phyloP scores from a whole-genome alignment of 2,113 vertebrate genomes.

The Vimba vimba region DNA sequence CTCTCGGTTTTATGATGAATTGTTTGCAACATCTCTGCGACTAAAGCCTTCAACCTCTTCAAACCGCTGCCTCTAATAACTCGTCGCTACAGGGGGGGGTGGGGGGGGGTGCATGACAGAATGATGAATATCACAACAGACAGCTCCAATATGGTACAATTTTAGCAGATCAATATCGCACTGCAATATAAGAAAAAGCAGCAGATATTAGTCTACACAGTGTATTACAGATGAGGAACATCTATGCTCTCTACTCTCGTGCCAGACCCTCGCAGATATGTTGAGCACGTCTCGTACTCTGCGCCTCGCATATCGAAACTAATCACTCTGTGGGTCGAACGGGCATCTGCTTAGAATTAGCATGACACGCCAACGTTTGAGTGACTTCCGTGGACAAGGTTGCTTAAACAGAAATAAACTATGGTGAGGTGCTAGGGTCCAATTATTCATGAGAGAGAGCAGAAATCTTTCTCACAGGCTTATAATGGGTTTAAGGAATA shows the following conservation, averaged over 20 bases:
- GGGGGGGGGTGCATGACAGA: constrained; percentile 86
- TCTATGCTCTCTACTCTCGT: constrained; percentile 89
- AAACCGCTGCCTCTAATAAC: constrained; percentile 98
- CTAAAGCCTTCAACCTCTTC: constrained; percentile 90
- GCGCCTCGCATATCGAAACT: constrained; percentile 72
- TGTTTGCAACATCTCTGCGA: constrained; percentile 93
- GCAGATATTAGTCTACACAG: constrained; percentile 99
- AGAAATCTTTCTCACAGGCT: constrained; percentile 71
- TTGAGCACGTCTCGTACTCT: constrained; percentile 67
- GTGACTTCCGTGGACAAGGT: constrained; percentile 65
- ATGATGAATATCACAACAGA: constrained; percentile 99
- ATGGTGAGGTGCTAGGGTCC: constrained; percentile 67
- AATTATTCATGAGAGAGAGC: constrained; percentile 67
- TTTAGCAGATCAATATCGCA: constrained; percentile 99
- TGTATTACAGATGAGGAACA: constrained; percentile 99
- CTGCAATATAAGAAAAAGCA: constrained; percentile 99
- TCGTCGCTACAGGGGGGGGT: constrained; percentile 77
- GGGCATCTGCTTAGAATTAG: constrained; percentile 85
- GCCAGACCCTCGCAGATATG: constrained; percentile 91
- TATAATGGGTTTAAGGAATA: constrained; percentile 53
- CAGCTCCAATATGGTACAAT: constrained; percentile 99
- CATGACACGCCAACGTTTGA: constrained; percentile 71
- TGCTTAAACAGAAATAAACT: constrained; percentile 73
- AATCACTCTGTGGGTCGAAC: constrained; percentile 80
- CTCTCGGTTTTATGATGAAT: constrained; percentile 81